phyloP scores from a whole-genome alignment of 1,140 invertebrate genomes.

The Drosophila ogumai region DNA sequence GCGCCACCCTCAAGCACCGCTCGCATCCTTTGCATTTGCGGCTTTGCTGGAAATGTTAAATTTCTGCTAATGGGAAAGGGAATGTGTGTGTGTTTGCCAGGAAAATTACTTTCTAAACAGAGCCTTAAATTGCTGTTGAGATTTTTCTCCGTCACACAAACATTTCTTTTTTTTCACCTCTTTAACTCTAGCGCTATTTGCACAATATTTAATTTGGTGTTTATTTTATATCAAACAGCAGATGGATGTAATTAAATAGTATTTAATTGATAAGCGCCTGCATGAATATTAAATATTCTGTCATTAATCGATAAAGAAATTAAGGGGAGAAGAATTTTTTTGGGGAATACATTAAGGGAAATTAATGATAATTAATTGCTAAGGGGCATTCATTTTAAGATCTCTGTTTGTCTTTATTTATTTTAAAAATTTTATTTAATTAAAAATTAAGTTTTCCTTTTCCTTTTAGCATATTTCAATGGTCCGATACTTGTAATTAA shows the following conservation, averaged over 20 bases:
- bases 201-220: constrained; percentile 10
- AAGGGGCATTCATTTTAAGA: no score
- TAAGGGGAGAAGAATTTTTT: background rate
- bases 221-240: constrained; percentile 16
- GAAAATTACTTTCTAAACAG: constrained; percentile 45
- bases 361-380: background rate
- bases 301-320: constrained; percentile 7
- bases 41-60: constrained; percentile 49
- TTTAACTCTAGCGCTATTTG: constrained; percentile 11
- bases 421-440: background rate
- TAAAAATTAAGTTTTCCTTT: background rate
- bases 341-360: background rate
- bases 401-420: background rate
- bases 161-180: constrained; percentile 8
- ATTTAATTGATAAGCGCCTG: background rate
- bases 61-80: constrained; percentile 37
- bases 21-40: constrained; percentile 41
- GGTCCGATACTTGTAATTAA: background rate
- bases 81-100: constrained; percentile 14
- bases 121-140: constrained; percentile 32
- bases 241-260: constrained; percentile 19
- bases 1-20: background rate
- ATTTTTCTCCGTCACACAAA: constrained; percentile 1
- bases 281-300: constrained; percentile 22
- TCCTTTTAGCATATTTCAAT: background rate